These are phyloP conservation scores for Gobius niger DNA, from an alignment of 2,113 vertebrate genomes.

Conservation along the genomic window DNA sequence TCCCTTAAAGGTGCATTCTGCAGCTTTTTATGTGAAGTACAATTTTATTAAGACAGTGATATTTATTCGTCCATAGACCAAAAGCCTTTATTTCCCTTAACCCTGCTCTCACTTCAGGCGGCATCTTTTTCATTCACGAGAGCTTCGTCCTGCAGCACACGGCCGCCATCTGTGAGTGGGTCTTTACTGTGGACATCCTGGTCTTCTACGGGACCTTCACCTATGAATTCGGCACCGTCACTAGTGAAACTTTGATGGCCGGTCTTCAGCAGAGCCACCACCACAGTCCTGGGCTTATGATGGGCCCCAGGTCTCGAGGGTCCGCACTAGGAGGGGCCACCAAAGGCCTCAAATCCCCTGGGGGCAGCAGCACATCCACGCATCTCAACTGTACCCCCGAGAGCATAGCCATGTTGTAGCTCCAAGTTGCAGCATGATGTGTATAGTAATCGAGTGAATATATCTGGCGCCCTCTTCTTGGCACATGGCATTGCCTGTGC, in stretches of 20 bases:
- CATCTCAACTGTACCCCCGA: conserved; percentile 90
- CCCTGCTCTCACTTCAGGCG: conserved; percentile 60
- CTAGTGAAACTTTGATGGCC: conserved; percentile 85
- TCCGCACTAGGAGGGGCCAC: conserved; percentile 63
- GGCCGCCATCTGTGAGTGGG: conserved; percentile 90
- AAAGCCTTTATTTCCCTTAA: conserved; percentile 70
- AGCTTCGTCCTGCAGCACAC: conserved; percentile 86
- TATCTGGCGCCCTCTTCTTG: not conserved
- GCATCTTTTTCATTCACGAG: conserved; percentile 88
- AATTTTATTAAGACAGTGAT: not conserved
- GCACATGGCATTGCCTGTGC: conserved; percentile 11
- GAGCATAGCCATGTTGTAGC: conserved; percentile 88
- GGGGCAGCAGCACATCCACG: conserved; percentile 86
- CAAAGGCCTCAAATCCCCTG: conserved; percentile 85
- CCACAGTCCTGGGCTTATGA: conserved; percentile 66
- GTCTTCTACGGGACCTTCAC: conserved; percentile 91
- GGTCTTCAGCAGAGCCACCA: conserved; percentile 78
- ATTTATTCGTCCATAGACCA: not conserved
- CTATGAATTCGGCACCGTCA: conserved; percentile 88
- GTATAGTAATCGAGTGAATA: not conserved
- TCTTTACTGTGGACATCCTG: conserved; percentile 89
- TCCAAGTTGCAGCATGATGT: conserved; percentile 14
- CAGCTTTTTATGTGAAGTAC: no score
- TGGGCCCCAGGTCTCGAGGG: conserved; percentile 64
- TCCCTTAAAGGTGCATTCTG: no score